A percentile compares a stretch with the other conserved stretches of the same genome.
These are phyloP conservation scores for Tipula unca DNA, from an alignment of 2,888 invertebrate species.

Conservation along the genomic window DNA sequence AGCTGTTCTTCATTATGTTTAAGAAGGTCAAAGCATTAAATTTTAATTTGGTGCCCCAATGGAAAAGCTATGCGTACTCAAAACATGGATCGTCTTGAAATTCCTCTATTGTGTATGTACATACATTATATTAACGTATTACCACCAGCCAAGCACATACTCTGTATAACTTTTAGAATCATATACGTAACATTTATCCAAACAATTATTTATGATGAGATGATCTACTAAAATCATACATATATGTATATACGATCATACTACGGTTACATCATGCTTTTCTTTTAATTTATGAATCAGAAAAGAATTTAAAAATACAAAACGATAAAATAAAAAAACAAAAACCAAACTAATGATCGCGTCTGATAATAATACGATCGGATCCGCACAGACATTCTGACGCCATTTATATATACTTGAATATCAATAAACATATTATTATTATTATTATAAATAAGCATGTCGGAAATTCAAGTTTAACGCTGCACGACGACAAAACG, in stretches of 20 bases:
- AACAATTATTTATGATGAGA: background rate
- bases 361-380: background rate
- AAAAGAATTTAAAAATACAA: background rate
- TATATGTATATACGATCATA: too few species aligned
- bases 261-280: background rate
- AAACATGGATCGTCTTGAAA: background rate
- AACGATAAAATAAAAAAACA: background rate
- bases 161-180: background rate
- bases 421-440: background rate
- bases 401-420: background rate
- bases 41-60: too few species aligned
- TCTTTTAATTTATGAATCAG: background rate
- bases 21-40: too few species aligned
- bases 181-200: background rate
- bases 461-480: background rate
- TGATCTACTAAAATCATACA: background rate
- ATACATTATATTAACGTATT: background rate
- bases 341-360: background rate
- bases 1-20: too few species aligned
- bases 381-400: background rate
- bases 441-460: too few species aligned
- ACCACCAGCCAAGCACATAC: background rate
- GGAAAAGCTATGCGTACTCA: too few species aligned
- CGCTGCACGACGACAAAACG: background rate
- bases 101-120: too few species aligned